Conservation (phyloP, 2,888 invertebrate genomes). For the Venusia cambrica region DNA sequence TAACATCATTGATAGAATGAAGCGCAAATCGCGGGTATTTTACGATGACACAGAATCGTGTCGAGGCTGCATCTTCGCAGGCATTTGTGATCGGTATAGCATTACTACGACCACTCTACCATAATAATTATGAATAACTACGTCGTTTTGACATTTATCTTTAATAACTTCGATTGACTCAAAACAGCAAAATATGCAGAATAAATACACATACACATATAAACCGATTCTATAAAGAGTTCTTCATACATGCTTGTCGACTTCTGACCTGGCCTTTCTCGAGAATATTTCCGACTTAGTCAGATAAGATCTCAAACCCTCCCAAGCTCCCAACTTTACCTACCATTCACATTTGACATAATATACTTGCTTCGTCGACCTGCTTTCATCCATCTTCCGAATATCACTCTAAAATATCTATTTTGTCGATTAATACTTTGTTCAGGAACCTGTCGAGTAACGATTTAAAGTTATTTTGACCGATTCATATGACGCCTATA, state of each 20-base stretch:
- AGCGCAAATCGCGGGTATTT: slow-evolving; percentile 56
- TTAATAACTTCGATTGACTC: slow-evolving; percentile 1
- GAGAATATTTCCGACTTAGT: no score
- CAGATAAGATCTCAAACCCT: no score
- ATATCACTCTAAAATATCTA: no score
- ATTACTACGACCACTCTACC: slow-evolving; percentile 35
- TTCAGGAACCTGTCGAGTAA: slow-evolving; percentile 3
- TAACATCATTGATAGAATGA: slow-evolving; percentile 22
- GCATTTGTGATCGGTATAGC: slow-evolving; percentile 58
- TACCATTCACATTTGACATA: no score
- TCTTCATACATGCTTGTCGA: no score
- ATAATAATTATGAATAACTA: slow-evolving; percentile 27
- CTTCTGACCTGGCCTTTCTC: no score
- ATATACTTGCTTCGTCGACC: no score
- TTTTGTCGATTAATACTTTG: not conserved
- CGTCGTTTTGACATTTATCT: slow-evolving; percentile 22
- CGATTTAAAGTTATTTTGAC: slow-evolving; percentile 3
- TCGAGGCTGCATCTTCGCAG: slow-evolving; percentile 66
- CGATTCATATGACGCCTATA: slow-evolving; percentile 11
- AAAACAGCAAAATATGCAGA: no score
- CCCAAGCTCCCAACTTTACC: no score
- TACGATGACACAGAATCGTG: slow-evolving; percentile 63
- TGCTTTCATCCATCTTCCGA: no score
- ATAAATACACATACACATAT: no score
- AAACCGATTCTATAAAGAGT: no score